phyloP scores from a whole-genome alignment of 2,113 vertebrate species.

The Hippocampus abdominalis region DNA sequence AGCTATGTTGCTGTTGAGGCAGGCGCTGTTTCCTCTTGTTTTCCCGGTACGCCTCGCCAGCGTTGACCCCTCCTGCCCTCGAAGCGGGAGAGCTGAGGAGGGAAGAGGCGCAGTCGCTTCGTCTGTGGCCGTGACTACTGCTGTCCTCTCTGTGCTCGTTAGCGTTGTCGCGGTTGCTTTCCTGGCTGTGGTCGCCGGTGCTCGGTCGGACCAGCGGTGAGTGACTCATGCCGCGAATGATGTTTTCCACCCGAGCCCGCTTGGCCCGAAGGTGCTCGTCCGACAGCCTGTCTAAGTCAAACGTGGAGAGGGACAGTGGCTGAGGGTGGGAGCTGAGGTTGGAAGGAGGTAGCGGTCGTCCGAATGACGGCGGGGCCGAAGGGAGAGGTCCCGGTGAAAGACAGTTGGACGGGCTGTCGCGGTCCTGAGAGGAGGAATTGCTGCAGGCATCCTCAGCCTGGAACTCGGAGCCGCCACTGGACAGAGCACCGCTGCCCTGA shows the following conservation, averaged over 20 bases:
- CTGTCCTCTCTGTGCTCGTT: constrained; percentile 42
- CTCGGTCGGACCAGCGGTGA: constrained; percentile 87
- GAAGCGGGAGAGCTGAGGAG: constrained; percentile 67
- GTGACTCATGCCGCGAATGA: constrained; percentile 98
- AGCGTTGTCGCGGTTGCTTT: constrained; percentile 32
- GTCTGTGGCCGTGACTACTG: constrained; percentile 33
- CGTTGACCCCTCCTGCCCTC: constrained; percentile 25
- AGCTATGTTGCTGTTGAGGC: constrained; percentile 97
- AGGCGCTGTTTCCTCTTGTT: constrained; percentile 99
- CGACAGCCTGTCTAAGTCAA: constrained; percentile 93
- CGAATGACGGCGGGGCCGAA: constrained; percentile 70
- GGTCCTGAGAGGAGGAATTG: constrained; percentile 84
- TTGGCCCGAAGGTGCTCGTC: constrained; percentile 98
- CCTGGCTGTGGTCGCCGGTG: constrained; percentile 41
- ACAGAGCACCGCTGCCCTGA: constrained; percentile 84
- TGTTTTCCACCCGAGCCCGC: constrained; percentile 96
- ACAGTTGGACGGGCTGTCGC: constrained; percentile 95
- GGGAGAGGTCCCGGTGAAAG: constrained; percentile 84
- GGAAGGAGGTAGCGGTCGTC: constrained; percentile 64
- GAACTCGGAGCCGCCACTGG: constrained; percentile 94
- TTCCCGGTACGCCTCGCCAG: constrained; percentile 89
- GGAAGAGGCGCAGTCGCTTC: constrained; percentile 78
- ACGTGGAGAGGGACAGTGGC: constrained; percentile 83
- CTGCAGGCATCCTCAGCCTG: constrained; percentile 97
- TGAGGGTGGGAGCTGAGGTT: constrained; percentile 74